Percentiles rank a stretch among this genome's conserved stretches.
Evolutionary conservation across 1,140 invertebrate genomes (phyloP).

Genomic region (Micrasema minimum): DNA sequence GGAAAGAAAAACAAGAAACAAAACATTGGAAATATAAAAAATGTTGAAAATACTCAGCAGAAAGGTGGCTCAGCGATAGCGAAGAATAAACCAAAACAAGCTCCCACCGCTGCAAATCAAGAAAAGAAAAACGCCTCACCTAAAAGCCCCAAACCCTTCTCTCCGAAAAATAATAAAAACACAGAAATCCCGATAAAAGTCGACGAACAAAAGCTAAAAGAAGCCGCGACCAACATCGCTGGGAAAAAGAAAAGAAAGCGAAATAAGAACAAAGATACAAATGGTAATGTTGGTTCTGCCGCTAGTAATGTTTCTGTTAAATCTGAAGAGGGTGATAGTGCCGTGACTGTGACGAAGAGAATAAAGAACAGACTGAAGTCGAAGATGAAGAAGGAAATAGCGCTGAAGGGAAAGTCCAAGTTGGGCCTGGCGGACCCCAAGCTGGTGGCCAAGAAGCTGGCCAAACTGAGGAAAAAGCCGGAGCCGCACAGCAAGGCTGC

Average conservation of each 20-base stretch:
- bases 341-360: conserved; percentile 36
- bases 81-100: conserved; percentile 19
- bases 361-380: conserved; percentile 50
- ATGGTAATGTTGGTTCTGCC: neutral
- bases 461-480: conserved; percentile 38
- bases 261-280: conserved; percentile 31
- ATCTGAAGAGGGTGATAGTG: conserved; percentile 38
- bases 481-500: conserved; percentile 44
- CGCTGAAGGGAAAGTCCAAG: conserved; percentile 40
- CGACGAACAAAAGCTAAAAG: conserved; percentile 29
- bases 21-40: conserved; percentile 27
- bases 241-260: conserved; percentile 40
- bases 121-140: conserved; percentile 19
- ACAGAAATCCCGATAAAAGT: conserved; percentile 14
- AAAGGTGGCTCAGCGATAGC: conserved; percentile 32
- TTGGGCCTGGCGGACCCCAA: conserved; percentile 33
- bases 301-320: neutral
- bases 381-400: conserved; percentile 51
- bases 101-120: neutral
- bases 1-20: conserved; percentile 48
- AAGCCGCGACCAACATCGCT: conserved; percentile 9
- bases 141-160: conserved; percentile 11
- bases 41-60: conserved; percentile 9
- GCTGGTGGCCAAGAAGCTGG: conserved; percentile 43
- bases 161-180: conserved; percentile 34